These are phyloP conservation scores for Hyphantria cunea DNA, from an alignment of 1,140 invertebrate species.

Conservation along the genomic window DNA sequence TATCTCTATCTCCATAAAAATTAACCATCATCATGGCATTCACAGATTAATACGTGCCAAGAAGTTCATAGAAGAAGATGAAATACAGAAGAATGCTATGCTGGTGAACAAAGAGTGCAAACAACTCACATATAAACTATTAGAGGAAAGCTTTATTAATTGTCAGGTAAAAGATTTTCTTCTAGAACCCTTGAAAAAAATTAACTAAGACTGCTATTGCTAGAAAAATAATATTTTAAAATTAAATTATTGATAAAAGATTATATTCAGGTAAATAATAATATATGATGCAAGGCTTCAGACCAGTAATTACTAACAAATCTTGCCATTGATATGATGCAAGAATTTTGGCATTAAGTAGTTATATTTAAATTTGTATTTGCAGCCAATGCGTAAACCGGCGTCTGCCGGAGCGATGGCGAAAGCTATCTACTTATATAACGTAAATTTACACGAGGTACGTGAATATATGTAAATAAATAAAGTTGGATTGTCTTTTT, in stretches of 20 bases:
- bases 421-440: slow-evolving; percentile 89
- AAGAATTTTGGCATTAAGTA: too few species aligned
- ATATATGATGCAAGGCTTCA: too few species aligned
- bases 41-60: slow-evolving; percentile 88
- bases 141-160: slow-evolving; percentile 91
- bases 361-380: slow-evolving; percentile 15
- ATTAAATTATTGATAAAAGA: too few species aligned
- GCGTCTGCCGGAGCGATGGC: slow-evolving; percentile 81
- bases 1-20: too few species aligned
- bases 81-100: slow-evolving; percentile 94
- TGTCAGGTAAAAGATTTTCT: slow-evolving; percentile 77
- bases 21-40: slow-evolving; percentile 10
- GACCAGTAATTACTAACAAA: too few species aligned
- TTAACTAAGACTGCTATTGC: too few species aligned
- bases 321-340: too few species aligned
- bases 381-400: slow-evolving; percentile 85
- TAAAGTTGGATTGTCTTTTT: too few species aligned
- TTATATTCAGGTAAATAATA: too few species aligned
- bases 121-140: slow-evolving; percentile 89
- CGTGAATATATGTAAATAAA: slow-evolving; percentile 23
- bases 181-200: too few species aligned
- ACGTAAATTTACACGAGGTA: slow-evolving; percentile 87
- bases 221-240: too few species aligned
- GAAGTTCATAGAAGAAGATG: slow-evolving; percentile 93
- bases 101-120: slow-evolving; percentile 94